phyloP scores from a whole-genome alignment of 2,797 vertebrate species.

The Eleutherodactylus coqui region DNA sequence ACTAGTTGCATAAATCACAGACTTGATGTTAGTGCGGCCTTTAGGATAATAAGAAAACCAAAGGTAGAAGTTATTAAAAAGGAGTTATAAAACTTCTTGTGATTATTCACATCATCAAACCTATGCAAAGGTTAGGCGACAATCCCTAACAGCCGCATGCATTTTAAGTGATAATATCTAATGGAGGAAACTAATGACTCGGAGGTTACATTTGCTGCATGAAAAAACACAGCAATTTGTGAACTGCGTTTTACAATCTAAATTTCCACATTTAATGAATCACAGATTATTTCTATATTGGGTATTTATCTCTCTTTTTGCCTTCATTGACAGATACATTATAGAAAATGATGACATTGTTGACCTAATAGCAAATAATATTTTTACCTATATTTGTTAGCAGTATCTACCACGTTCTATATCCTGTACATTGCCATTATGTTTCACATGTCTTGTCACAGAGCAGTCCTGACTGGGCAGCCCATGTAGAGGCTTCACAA shows the following conservation, averaged over 20 bases:
- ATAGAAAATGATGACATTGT: too few relatives aligned
- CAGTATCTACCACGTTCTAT: neutral
- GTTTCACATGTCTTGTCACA: neutral
- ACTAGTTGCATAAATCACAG: conserved; percentile 11
- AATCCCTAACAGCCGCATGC: neutral
- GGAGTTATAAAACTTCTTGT: neutral
- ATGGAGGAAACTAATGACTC: too few relatives aligned
- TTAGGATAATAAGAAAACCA: neutral
- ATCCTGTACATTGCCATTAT: neutral
- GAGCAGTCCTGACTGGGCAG: conserved; percentile 10
- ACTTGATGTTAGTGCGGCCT: neutral
- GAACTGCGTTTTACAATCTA: neutral
- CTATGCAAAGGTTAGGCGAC: neutral
- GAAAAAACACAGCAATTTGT: too few relatives aligned
- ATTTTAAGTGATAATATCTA: too few relatives aligned
- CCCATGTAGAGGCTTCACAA: neutral
- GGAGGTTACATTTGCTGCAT: too few relatives aligned
- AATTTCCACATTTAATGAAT: neutral
- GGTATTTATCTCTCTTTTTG: neutral
- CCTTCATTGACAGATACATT: too few relatives aligned
- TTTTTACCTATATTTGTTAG: too few relatives aligned
- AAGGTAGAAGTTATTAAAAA: neutral
- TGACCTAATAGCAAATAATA: too few relatives aligned
- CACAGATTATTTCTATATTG: neutral
- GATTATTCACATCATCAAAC: neutral